Evolutionary conservation across 2,113 vertebrate species (phyloP), one percentile per base, ranked within the genome.

Genomic region (Hipposideros armiger): DNA sequence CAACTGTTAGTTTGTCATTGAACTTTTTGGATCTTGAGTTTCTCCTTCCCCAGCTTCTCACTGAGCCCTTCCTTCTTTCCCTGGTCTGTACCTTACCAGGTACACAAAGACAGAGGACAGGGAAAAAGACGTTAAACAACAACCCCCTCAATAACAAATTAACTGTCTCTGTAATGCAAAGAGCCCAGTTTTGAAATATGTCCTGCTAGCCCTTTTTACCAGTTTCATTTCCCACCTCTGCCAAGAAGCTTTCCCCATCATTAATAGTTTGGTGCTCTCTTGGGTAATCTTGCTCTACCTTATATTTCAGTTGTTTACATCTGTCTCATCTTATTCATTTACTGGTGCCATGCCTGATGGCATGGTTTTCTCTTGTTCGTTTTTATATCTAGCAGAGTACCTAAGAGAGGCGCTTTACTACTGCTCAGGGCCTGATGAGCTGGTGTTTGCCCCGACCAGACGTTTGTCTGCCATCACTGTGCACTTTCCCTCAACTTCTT

Each of bases 141-240:
- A 90, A 32, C 28, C n/a, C 9, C 10, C 4, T 62, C 60, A 26
- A 20, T 52, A 60, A 70, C 36, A 88, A 82, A 58, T 36, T 47
- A 77, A 45, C 26, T 54, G 30, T 58, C n/a, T 84, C 30, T 58
- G 56, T 66, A 87, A 62, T 32, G 32, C 54, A 72, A 72, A 26
- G 19, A 94, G 28, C 22, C 20, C n/a, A 62, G 6, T 92, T 90
- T 47, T 73, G 76, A 94, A 96, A 70, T n/a, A 56, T 36, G 7
- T 54, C 45, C 64, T 82, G 15, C 8, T 90, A 47, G 47, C 16
- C 0, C 11, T 56, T 83, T 77, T 22, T 5, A 67, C 58, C 56
- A n/a, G 5, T 54, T 93, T 22, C 14, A 45, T 84, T 47, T 76
- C 36, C 54, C 6, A 36, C 16, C 0, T 0, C 26, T n/a, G 3